Conservation (phyloP, 2,888 invertebrate genomes). For the Limenitis camilla region DNA sequence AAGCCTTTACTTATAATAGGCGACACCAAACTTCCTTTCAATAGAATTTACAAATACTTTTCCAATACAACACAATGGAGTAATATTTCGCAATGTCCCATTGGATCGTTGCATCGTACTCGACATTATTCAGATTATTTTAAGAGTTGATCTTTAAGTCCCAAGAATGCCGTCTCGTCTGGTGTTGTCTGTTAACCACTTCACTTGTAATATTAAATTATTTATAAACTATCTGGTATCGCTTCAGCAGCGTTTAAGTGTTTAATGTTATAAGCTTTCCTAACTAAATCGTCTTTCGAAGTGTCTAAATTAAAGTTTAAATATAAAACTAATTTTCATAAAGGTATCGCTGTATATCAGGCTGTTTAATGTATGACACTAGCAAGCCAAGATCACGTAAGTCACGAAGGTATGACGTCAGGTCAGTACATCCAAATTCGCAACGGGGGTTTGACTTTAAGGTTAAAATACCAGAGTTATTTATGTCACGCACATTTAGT, state of each 20-base stretch:
- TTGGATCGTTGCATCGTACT: constrained; percentile 13
- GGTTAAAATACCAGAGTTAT: background rate
- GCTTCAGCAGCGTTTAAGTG: too few species aligned
- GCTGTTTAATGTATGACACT: background rate
- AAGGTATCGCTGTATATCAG: background rate
- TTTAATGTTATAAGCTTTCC: too few species aligned
- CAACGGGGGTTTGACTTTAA: constrained; percentile 5
- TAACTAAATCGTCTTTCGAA: too few species aligned
- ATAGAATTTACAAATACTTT: background rate
- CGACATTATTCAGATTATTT: constrained; percentile 53
- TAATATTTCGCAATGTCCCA: constrained; percentile 6
- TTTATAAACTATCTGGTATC: too few species aligned
- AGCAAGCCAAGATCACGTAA: background rate
- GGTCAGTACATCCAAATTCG: constrained; percentile 9
- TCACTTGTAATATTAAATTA: too few species aligned
- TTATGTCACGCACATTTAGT: background rate
- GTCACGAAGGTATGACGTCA: constrained; percentile 12
- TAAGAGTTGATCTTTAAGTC: constrained; percentile 34
- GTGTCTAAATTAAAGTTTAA: too few species aligned
- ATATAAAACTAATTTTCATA: background rate
- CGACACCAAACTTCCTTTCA: too few species aligned
- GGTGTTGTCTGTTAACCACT: constrained; percentile 28
- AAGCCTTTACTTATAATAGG: too few species aligned
- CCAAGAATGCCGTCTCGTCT: constrained; percentile 35
- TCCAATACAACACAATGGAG: background rate